Percentiles rank a stretch among this genome's conserved stretches.
Conservation (phyloP, 2,888 invertebrate genomes). For the Clanis bilineata region DNA sequence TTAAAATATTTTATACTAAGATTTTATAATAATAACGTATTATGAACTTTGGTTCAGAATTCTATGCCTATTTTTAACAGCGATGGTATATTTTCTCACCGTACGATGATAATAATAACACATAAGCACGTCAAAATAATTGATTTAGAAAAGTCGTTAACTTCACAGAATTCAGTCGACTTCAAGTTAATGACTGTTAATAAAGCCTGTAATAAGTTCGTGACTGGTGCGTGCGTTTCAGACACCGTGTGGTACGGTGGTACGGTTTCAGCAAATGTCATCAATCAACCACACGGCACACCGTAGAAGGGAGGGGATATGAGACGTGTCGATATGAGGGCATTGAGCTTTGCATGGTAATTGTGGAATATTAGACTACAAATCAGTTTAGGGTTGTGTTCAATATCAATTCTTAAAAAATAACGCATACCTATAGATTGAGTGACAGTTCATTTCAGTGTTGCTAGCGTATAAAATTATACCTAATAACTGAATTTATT, state of each 20-base stretch:
- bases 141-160: not conserved
- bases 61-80: too few species aligned
- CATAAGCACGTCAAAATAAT: too few species aligned
- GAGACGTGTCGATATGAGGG: not conserved
- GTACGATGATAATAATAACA: too few species aligned
- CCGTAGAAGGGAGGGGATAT: not conserved
- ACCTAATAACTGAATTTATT: too few species aligned
- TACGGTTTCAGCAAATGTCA: conserved; percentile 10
- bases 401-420: not conserved
- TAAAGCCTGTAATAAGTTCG: not conserved
- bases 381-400: not conserved
- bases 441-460: not conserved
- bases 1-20: too few species aligned
- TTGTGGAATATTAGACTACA: not conserved
- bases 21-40: too few species aligned
- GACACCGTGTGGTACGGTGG: conserved; percentile 11
- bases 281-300: conserved; percentile 2
- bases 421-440: not conserved
- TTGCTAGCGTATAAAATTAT: too few species aligned
- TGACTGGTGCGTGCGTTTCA: not conserved
- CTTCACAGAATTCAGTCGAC: too few species aligned
- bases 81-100: too few species aligned
- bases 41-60: too few species aligned
- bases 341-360: not conserved
- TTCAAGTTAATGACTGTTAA: too few species aligned